phyloP scores from a whole-genome alignment of 2,888 invertebrate species.

The Stegophylla sp. region DNA sequence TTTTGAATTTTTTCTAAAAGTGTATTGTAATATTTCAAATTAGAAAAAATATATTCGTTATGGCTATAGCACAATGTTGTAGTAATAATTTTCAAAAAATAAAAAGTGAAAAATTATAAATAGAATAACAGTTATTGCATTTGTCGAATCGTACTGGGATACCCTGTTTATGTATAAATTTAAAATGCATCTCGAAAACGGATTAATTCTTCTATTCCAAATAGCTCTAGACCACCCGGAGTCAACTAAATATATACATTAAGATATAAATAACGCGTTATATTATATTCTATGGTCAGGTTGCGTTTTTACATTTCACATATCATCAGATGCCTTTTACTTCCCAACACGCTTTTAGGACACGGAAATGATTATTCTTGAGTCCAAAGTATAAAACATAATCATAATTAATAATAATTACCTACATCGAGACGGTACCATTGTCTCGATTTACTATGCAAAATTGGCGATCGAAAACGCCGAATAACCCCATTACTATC shows the following conservation, averaged over 20 bases:
- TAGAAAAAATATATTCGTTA: too few species aligned
- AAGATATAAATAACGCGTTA: conserved; percentile 40
- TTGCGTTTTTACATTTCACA: conserved; percentile 15
- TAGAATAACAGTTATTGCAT: too few species aligned
- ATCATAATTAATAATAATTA: conserved; percentile 43
- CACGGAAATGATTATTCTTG: conserved; percentile 15
- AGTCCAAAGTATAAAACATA: conserved; percentile 41
- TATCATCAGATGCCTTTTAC: conserved; percentile 15
- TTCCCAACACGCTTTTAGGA: conserved; percentile 18
- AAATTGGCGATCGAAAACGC: background rate
- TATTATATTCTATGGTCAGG: background rate
- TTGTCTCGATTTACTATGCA: conserved; percentile 6
- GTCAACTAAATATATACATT: conserved; percentile 5
- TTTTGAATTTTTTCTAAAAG: too few species aligned
- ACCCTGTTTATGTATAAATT: conserved; percentile 51
- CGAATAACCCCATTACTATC: background rate
- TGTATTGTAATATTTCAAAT: too few species aligned
- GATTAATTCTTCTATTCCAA: background rate
- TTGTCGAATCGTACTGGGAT: too few species aligned
- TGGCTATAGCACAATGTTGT: too few species aligned
- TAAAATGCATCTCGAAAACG: conserved; percentile 26
- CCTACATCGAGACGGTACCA: background rate
- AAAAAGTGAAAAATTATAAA: too few species aligned
- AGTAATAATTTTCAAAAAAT: too few species aligned
- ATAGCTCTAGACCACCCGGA: conserved; percentile 33